Evolutionary conservation across 1,140 invertebrate genomes (phyloP).

Genomic region (Papilio polyxenes): DNA sequence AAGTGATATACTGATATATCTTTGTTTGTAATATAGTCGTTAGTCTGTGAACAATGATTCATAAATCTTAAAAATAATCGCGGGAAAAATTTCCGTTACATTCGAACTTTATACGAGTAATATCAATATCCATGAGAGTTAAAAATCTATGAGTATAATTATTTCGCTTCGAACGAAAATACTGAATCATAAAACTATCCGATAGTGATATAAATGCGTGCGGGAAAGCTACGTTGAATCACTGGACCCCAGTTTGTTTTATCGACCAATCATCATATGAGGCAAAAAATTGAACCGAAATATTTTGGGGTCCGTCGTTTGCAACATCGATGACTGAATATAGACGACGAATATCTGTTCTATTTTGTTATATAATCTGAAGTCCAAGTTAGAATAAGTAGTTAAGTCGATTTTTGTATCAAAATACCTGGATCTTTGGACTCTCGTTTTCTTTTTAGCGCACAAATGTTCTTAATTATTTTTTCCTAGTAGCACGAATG

Average conservation of each 20-base stretch:
- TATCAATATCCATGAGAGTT: no score
- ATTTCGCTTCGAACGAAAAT: not conserved
- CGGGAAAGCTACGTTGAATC: not conserved
- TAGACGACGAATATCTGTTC: not conserved
- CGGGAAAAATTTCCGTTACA: no score
- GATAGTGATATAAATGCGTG: not conserved
- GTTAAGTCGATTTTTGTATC: not conserved
- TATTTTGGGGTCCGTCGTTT: not conserved
- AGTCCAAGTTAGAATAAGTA: not conserved
- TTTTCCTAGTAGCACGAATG: no score
- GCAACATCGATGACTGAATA: not conserved
- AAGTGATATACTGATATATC: no score
- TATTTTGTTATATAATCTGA: not conserved
- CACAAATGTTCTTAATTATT: no score
- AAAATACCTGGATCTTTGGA: not conserved
- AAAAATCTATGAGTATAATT: no score
- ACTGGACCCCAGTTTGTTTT: not conserved
- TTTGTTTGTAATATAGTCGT: no score
- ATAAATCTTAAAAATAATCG: no score
- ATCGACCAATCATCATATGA: not conserved
- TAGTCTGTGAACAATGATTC: no score
- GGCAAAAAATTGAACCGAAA: not conserved
- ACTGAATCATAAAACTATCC: constrained; percentile 2
- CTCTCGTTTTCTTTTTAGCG: no score
- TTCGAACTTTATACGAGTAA: no score